Conservation (phyloP, 1,140 invertebrate species). For the Bombus balteatus region DNA sequence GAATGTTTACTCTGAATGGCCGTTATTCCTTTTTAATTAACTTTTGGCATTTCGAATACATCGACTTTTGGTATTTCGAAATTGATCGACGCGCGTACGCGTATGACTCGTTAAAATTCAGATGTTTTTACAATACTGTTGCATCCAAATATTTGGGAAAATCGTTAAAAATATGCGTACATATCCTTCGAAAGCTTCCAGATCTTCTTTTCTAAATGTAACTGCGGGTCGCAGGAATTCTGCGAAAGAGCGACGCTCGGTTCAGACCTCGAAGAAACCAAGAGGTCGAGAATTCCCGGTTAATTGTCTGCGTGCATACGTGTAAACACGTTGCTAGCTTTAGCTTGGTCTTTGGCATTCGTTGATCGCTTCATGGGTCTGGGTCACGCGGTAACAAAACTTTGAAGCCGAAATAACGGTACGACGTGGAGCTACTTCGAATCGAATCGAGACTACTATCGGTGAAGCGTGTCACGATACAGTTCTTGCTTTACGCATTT, state of each 20-base stretch:
- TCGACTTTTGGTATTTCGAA: no score
- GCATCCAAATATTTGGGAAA: not conserved
- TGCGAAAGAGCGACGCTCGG: not conserved
- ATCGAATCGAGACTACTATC: conserved; percentile 57
- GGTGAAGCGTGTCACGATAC: conserved; percentile 55
- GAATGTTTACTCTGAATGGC: not conserved
- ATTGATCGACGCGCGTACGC: no score
- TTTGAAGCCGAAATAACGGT: conserved; percentile 76
- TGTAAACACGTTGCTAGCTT: conserved; percentile 34
- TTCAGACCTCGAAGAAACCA: conserved; percentile 1
- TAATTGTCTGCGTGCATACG: conserved; percentile 40
- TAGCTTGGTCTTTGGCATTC: conserved; percentile 46
- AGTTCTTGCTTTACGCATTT: conserved; percentile 48
- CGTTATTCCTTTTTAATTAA: no score
- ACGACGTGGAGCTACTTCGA: conserved; percentile 51
- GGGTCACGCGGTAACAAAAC: conserved; percentile 78
- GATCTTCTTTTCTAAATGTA: not conserved
- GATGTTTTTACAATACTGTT: not conserved
- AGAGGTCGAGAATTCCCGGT: conserved; percentile 54
- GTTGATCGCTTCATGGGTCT: conserved; percentile 69
- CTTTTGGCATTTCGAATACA: no score
- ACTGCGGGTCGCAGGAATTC: no score
- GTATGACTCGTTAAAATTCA: not conserved
- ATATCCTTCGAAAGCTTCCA: no score
- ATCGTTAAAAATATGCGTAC: no score